Percentiles rank a stretch among this genome's conserved stretches.
Conservation (phyloP, 2,888 invertebrate genomes). For the Ophion obscuratus region DNA sequence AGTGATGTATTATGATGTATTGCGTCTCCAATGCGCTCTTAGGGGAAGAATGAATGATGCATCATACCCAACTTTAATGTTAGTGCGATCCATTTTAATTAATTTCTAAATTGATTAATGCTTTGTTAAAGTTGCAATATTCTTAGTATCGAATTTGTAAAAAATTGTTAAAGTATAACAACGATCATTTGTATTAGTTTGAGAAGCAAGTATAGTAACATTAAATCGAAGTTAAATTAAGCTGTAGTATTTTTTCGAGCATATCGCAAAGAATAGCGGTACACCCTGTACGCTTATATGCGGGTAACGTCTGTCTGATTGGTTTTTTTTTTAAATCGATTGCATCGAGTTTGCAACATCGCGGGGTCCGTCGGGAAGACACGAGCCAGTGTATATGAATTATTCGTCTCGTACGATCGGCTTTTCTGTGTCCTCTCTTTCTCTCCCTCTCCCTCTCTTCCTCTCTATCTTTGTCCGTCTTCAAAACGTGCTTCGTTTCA, state of each 20-base stretch:
- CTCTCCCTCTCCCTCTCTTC: conserved; percentile 1
- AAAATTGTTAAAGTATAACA: too few relatives aligned
- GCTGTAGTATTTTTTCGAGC: too few relatives aligned
- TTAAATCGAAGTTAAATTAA: too few relatives aligned
- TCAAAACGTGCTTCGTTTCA: conserved; percentile 11
- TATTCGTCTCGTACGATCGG: conserved; percentile 21
- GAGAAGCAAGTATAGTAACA: too few relatives aligned
- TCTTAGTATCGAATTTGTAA: conserved; percentile 21
- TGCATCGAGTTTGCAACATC: conserved; percentile 21
- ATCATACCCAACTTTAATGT: too few relatives aligned
- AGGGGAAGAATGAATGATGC: too few relatives aligned
- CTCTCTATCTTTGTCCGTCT: not conserved
- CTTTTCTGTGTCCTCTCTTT: not conserved
- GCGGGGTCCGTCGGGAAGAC: not conserved
- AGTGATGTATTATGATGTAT: too few relatives aligned
- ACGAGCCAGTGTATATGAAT: conserved; percentile 17
- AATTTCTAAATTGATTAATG: too few relatives aligned
- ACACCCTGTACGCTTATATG: not conserved
- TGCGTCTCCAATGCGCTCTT: too few relatives aligned
- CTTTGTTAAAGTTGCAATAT: not conserved
- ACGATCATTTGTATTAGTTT: too few relatives aligned
- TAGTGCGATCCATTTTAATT: too few relatives aligned
- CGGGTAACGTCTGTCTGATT: not conserved
- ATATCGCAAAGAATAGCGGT: too few relatives aligned
- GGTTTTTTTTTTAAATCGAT: conserved; percentile 48